Evolutionary conservation across 2,113 vertebrate genomes (phyloP), one percentile per base, ranked within the genome.

Genomic region (cat (Felis catus)): DNA sequence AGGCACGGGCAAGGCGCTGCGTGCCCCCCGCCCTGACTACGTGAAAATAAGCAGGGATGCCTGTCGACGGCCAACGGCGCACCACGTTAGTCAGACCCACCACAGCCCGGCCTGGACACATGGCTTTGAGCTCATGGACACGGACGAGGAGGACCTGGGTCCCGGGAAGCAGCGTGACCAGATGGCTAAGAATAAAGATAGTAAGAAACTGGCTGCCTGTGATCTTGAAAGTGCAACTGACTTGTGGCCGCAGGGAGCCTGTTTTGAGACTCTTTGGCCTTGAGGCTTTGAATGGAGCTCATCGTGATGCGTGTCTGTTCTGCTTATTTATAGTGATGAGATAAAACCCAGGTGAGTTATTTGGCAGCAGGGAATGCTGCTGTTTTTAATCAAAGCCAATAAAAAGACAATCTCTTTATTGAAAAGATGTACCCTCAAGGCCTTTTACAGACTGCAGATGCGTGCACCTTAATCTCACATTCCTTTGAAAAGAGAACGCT

Each of bases 341-440:
- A 81, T 39, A 89, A 83, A 89, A 83, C 85, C 89, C 93, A 91
- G 89, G 91, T 95, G 94, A 97, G 68, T 65, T 89, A 95, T 95
- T 55, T 74, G 65, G 93, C 94, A 95, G 93, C 71, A 76, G 78
- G 82, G 55, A 94, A 95, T 61, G 73, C 86, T 95, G 97, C 95
- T 96, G 93, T 33, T 98, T 97, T 97, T 96, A 98, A 98, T 98
- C 95, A 96, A 97, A 97, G 74, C 91, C 90, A 87, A 96, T 87
- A 95, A 95, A 94, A 95, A 92, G 93, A 53, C 45, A 94, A 81
- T 93, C n/a, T 93, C 85, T 97, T 95, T 76, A 92, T 63, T 95
- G 95, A 95, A 97, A 96, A 95, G 81, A 76, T 93, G 70, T 41
- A 84, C 41, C 96, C 86, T 95, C 85, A 76, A 87, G 96, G 89